Conservation (phyloP, 2,797 vertebrate species). For the Pseudochromis fuscus region DNA sequence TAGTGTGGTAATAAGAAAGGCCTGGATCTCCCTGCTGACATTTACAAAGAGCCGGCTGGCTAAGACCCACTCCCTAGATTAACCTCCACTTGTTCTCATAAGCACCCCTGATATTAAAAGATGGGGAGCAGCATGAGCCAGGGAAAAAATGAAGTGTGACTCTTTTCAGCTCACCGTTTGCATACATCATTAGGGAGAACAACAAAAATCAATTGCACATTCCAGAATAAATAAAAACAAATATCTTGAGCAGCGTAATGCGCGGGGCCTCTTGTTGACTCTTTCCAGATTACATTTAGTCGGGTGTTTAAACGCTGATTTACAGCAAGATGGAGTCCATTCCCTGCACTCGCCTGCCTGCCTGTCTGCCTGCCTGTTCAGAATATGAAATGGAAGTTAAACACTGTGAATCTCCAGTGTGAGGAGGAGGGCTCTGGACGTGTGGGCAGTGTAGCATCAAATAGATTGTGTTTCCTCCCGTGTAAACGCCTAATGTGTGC, state of each 20-base stretch:
- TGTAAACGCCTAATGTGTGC: slow-evolving; percentile 87
- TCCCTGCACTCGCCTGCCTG: slow-evolving; percentile 66
- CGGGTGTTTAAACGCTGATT: slow-evolving; percentile 83
- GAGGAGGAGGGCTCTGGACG: slow-evolving; percentile 81
- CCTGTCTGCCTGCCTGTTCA: slow-evolving; percentile 78
- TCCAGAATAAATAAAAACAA: slow-evolving; percentile 83
- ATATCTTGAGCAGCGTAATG: slow-evolving; percentile 70
- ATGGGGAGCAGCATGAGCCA: slow-evolving; percentile 47
- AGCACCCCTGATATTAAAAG: slow-evolving; percentile 78
- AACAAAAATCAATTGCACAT: slow-evolving; percentile 79
- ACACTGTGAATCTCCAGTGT: slow-evolving; percentile 81
- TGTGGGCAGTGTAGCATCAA: slow-evolving; percentile 88
- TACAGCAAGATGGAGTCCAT: slow-evolving; percentile 81
- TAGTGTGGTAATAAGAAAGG: slow-evolving; percentile 83
- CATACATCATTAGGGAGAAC: slow-evolving; percentile 77
- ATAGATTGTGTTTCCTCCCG: slow-evolving; percentile 89
- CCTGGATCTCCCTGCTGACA: slow-evolving; percentile 82
- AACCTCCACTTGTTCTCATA: slow-evolving; percentile 83
- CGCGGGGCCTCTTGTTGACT: slow-evolving; percentile 78
- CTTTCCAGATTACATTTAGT: slow-evolving; percentile 80
- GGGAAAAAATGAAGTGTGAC: slow-evolving; percentile 71
- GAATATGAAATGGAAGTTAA: slow-evolving; percentile 88
- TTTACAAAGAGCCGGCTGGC: slow-evolving; percentile 82
- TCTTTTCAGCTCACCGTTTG: slow-evolving; percentile 72
- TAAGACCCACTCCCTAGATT: slow-evolving; percentile 78